Percentiles rank a stretch among this genome's conserved stretches.
phyloP scores from a whole-genome alignment of 2,888 invertebrate genomes.

The Phoenoteleia sp. region DNA sequence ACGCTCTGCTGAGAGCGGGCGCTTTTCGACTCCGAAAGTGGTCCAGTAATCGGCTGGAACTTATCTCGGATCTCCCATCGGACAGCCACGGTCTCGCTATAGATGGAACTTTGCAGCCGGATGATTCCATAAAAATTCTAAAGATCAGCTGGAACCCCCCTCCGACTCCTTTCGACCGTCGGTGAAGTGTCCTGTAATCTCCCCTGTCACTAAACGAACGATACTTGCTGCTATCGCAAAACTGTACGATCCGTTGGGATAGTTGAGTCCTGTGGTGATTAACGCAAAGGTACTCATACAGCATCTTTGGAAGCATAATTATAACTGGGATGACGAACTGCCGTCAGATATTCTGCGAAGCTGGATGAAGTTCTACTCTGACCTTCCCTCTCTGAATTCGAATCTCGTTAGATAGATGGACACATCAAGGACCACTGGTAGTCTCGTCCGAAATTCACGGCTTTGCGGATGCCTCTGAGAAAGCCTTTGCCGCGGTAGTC shows the following conservation, averaged over 20 bases:
- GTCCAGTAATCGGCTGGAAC: not conserved
- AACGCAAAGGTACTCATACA: not conserved
- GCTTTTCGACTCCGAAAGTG: slow-evolving; percentile 4
- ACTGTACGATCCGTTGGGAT: not conserved
- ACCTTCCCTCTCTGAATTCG: not conserved
- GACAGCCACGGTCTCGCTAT: too few relatives aligned
- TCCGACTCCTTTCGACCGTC: not conserved
- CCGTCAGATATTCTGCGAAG: not conserved
- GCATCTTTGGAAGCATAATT: not conserved
- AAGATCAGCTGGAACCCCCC: not conserved
- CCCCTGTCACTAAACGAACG: not conserved
- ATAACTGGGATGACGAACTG: not conserved
- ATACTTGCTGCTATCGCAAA: not conserved
- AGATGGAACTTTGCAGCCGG: too few relatives aligned
- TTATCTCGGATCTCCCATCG: too few relatives aligned
- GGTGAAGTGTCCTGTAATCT: not conserved
- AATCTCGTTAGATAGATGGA: not conserved
- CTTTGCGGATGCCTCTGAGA: not conserved
- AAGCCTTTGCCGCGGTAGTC: not conserved
- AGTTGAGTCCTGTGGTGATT: not conserved
- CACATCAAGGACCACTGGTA: not conserved
- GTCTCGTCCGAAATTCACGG: not conserved
- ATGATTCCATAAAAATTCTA: too few relatives aligned
- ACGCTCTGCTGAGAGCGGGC: not conserved
- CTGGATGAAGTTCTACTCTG: too few relatives aligned